Evolutionary conservation across 2,113 vertebrate species (phyloP), one percentile per base, ranked within the genome.

Genomic region (Centropus unirufus): DNA sequence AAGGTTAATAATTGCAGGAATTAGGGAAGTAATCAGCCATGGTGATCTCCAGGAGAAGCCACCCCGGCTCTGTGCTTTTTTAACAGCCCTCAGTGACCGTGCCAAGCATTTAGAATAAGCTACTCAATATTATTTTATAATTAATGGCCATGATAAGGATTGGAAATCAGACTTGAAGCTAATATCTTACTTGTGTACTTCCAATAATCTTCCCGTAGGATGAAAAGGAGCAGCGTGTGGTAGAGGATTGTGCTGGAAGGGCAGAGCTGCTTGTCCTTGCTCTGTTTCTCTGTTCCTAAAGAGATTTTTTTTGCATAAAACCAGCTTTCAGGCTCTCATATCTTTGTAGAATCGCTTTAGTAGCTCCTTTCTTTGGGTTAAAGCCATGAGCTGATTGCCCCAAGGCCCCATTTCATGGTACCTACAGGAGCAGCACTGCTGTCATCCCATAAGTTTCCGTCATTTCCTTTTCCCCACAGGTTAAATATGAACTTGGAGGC

Each of bases 1-100:
- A 94, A 46, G 51, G 81, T 78, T 94, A 70, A 74, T 96, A 91
- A 97, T 95, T 66, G 82, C 70, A 30, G 91, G 75, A 89, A 93
- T 97, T 93, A 94, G 30, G 54, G 90, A 51, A 83, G 74, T 52
- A 94, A 91, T 92, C 39, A 88, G 27, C 55, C 30, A 18, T 58
- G 32, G 93, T 88, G 81, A 62, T 89, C 76, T 90, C 90, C 62
- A 78, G 89, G 68, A 96, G 83, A 79, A 95, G 96, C 91, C 74
- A 42, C 77, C 58, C 51, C 39, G 16, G 75, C 76, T 88, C 27
- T 58, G 66, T 46, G 49, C 86, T 89, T 78, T 80, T 58, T 88
- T 95, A 87, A 62, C 44, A 22, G 76, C 34, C 87, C 29, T 12
- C 51, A 42, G 75, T 22, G 49, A 18, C 57, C 16, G 58, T 44